Conservation (phyloP, 2,888 invertebrate species). For the Conomelus anceps region DNA sequence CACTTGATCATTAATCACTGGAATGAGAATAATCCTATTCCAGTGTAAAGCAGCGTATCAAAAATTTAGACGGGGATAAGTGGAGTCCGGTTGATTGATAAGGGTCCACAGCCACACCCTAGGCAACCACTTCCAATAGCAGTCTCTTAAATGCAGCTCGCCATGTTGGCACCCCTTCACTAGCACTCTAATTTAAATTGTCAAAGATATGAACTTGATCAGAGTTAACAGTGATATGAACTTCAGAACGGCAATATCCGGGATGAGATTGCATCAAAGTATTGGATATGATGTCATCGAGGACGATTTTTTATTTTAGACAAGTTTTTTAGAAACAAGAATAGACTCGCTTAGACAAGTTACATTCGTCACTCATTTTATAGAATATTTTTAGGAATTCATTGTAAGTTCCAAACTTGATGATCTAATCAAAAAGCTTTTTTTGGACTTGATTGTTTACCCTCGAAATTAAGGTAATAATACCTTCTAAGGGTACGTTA, state of each 20-base stretch:
- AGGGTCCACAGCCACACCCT: background rate
- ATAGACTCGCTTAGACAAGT: too few species aligned
- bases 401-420: too few species aligned
- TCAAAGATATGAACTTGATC: background rate
- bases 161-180: background rate
- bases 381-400: too few species aligned
- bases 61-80: background rate
- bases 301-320: too few species aligned
- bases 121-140: background rate
- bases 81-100: background rate
- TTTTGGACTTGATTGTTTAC: too few species aligned
- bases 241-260: background rate
- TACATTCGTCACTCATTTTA: too few species aligned
- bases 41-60: background rate
- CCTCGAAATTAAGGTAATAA: too few species aligned
- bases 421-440: too few species aligned
- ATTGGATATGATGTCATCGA: too few species aligned
- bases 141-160: background rate
- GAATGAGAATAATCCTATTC: constrained; percentile 7
- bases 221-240: background rate
- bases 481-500: too few species aligned
- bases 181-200: background rate
- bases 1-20: background rate
- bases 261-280: background rate
- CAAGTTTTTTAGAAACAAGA: too few species aligned